phyloP scores from a whole-genome alignment of 2,888 invertebrate species.

The Uropetala carovei region DNA sequence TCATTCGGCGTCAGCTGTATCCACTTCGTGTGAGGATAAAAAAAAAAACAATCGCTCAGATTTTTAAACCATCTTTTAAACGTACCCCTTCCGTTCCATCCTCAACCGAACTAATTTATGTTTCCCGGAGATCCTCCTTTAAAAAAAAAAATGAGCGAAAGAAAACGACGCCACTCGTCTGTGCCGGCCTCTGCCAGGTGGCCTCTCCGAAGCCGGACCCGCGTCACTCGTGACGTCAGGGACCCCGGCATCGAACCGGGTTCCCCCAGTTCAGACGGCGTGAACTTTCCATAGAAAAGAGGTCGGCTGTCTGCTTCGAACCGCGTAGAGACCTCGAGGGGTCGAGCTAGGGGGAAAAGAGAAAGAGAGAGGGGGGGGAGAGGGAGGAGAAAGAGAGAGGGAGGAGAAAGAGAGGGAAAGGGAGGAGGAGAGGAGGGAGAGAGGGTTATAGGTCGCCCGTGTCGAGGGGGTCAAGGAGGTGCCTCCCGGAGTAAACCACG shows the following conservation, averaged over 20 bases:
- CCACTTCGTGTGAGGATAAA: too few relatives aligned
- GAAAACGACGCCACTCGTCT: too few relatives aligned
- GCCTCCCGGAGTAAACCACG: slow-evolving; percentile 46
- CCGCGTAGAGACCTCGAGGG: background rate
- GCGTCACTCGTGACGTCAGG: background rate
- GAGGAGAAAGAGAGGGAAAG: background rate
- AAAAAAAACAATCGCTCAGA: too few relatives aligned
- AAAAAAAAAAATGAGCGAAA: too few relatives aligned
- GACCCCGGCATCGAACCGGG: background rate
- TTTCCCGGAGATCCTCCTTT: too few relatives aligned
- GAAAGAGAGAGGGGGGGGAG: too few relatives aligned
- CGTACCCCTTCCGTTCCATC: too few relatives aligned
- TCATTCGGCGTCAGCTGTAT: too few relatives aligned
- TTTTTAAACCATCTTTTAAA: too few relatives aligned
- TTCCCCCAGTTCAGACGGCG: background rate
- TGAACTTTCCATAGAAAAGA: background rate
- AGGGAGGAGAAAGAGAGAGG: too few relatives aligned
- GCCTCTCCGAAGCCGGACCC: background rate
- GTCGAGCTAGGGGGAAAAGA: background rate
- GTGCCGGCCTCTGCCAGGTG: too few relatives aligned
- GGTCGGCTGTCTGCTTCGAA: background rate
- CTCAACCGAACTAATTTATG: too few relatives aligned
- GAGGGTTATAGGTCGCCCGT: slow-evolving; percentile 31
- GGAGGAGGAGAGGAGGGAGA: background rate
- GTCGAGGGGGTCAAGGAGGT: slow-evolving; percentile 58